Evolutionary conservation across 2,888 invertebrate genomes (phyloP).

Genomic region (Hypomecis atomaria): DNA sequence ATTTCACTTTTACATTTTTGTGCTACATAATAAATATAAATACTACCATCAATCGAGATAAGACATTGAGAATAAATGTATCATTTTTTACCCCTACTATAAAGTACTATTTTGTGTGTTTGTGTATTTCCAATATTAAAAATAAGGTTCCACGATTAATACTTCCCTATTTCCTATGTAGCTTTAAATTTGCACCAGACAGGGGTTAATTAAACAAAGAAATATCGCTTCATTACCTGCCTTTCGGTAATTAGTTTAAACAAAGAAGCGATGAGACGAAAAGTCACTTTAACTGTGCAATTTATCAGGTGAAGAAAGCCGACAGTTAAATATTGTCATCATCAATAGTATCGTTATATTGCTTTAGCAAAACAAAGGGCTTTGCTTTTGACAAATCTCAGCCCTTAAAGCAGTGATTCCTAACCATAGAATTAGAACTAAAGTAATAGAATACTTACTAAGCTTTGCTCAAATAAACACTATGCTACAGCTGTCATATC

Average conservation of each 20-base stretch:
- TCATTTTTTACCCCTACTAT: too few species aligned
- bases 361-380: constrained; percentile 73
- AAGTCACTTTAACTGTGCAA: constrained; percentile 60
- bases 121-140: background rate
- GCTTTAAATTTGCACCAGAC: constrained; percentile 17
- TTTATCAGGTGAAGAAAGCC: constrained; percentile 68
- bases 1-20: too few species aligned
- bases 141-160: background rate
- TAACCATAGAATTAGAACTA: too few species aligned
- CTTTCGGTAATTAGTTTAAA: constrained; percentile 41
- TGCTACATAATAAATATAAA: too few species aligned
- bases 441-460: too few species aligned
- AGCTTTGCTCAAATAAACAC: too few species aligned
- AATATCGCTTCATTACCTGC: constrained; percentile 41
- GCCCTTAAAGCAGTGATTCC: constrained; percentile 43
- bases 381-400: constrained; percentile 73
- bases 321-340: constrained; percentile 75
- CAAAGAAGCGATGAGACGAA: constrained; percentile 47
- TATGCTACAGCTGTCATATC: too few species aligned
- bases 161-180: constrained; percentile 1
- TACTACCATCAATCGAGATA: too few species aligned
- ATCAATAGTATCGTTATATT: constrained; percentile 79
- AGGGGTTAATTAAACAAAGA: constrained; percentile 31
- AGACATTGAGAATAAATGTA: too few species aligned
- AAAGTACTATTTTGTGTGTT: too few species aligned